phyloP scores from a whole-genome alignment of 2,797 vertebrate species.

The Hylomyscus alleni region DNA sequence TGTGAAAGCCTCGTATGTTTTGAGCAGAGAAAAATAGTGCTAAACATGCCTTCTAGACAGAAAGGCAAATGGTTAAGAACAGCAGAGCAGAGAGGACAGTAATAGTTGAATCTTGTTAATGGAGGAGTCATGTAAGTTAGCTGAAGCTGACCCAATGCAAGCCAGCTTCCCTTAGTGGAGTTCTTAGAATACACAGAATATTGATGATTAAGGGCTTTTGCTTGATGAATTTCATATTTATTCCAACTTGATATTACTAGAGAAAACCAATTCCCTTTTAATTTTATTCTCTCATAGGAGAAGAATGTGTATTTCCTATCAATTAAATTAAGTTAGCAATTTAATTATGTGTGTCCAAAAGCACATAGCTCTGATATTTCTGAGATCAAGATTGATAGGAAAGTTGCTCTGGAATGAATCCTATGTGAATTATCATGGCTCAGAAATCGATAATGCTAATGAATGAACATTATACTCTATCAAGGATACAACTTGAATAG shows the following conservation, averaged over 20 bases:
- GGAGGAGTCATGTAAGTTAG: conserved; percentile 3
- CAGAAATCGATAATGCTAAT: conserved; percentile 35
- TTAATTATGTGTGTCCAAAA: conserved; percentile 46
- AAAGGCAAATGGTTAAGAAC: not conserved
- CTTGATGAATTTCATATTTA: conserved; percentile 62
- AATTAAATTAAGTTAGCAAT: conserved; percentile 55
- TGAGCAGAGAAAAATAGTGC: not conserved
- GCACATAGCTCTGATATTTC: not conserved
- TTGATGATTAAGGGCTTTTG: not conserved
- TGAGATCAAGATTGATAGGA: conserved; percentile 37
- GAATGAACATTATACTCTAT: not conserved
- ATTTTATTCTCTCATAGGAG: conserved; percentile 47
- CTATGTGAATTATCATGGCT: not conserved
- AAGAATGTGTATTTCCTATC: conserved; percentile 14
- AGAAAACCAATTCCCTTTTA: conserved; percentile 54
- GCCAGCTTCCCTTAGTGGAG: conserved; percentile 21
- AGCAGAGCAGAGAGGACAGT: not conserved
- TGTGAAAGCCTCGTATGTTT: not conserved
- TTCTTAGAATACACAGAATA: not conserved
- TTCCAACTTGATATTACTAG: conserved; percentile 29
- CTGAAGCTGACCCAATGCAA: not conserved
- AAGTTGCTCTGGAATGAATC: conserved; percentile 53
- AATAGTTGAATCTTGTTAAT: not conserved
- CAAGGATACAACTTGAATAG: not conserved
- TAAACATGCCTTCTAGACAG: not conserved